Evolutionary conservation across 53 echinoderm and acorn worm species (phyloP).

Genomic region (Temnopleurus reevesii): DNA sequence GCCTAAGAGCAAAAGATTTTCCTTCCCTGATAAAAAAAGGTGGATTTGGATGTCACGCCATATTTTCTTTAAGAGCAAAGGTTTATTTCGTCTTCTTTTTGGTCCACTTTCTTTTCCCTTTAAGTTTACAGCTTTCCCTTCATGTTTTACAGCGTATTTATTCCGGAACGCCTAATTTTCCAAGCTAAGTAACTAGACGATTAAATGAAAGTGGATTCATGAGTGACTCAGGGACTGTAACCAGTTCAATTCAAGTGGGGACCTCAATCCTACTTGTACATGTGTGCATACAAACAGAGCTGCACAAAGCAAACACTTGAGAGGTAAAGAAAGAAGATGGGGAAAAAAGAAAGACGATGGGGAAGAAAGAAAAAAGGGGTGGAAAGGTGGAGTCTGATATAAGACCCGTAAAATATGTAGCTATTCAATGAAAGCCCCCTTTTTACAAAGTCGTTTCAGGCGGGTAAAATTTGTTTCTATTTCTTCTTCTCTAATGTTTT

Average conservation of each 20-base stretch:
- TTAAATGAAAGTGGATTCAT: not conserved
- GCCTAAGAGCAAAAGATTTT: no score
- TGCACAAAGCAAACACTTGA: conserved; percentile 7
- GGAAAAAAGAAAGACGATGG: no score
- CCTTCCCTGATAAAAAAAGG: no score
- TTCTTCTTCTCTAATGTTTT: no score
- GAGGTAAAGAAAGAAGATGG: not conserved
- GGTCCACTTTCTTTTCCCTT: no score
- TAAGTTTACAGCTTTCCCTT: no score
- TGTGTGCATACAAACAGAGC: not conserved
- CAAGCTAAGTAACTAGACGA: not conserved
- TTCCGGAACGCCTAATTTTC: not conserved
- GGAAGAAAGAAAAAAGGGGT: not conserved
- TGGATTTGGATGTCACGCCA: not conserved
- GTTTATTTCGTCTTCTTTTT: no score
- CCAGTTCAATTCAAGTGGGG: not conserved
- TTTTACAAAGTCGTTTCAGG: no score
- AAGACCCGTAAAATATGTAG: not conserved
- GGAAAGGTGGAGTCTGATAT: not conserved
- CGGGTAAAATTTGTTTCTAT: no score
- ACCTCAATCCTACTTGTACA: not conserved
- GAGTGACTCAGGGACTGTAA: not conserved
- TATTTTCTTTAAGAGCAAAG: not conserved
- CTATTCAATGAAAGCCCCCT: no score
- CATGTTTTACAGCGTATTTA: no score